A percentile compares a stretch with the other conserved stretches of the same genome.
Conservation (phyloP, 2,113 vertebrate species). For the Murina feae region DNA sequence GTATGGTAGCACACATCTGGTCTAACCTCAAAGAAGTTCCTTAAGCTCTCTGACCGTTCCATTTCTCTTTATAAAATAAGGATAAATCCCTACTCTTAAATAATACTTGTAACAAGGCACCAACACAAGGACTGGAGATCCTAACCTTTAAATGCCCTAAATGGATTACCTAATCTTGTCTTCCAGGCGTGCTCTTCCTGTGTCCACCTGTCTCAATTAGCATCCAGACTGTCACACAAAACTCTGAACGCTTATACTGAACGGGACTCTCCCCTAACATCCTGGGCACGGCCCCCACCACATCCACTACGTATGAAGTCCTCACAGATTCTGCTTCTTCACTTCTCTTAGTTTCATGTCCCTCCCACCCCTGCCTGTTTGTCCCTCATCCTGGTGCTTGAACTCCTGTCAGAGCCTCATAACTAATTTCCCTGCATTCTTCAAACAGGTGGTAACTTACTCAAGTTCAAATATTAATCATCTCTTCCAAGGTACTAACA, state of each 20-base stretch:
- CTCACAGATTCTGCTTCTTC: neutral
- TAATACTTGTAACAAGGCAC: neutral
- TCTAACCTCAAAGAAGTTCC: neutral
- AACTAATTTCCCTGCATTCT: neutral
- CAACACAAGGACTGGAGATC: neutral
- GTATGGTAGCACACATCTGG: neutral
- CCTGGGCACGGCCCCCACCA: neutral
- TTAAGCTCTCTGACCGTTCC: neutral
- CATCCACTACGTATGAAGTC: neutral
- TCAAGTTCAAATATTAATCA: conserved; percentile 5
- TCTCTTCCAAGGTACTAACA: neutral
- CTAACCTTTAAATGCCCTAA: neutral
- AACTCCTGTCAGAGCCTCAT: neutral
- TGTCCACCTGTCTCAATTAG: neutral
- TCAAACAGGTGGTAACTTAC: neutral
- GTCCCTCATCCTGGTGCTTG: neutral
- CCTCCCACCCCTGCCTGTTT: neutral
- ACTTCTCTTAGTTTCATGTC: neutral
- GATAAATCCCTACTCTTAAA: neutral
- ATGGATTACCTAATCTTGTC: neutral
- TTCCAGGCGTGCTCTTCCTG: neutral
- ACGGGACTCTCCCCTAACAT: neutral
- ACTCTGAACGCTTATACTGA: neutral
- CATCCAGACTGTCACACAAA: neutral
- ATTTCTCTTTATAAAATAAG: neutral